These are phyloP conservation scores for Eristalis arbustorum DNA, from an alignment of 2,888 invertebrate species.

Conservation along the genomic window DNA sequence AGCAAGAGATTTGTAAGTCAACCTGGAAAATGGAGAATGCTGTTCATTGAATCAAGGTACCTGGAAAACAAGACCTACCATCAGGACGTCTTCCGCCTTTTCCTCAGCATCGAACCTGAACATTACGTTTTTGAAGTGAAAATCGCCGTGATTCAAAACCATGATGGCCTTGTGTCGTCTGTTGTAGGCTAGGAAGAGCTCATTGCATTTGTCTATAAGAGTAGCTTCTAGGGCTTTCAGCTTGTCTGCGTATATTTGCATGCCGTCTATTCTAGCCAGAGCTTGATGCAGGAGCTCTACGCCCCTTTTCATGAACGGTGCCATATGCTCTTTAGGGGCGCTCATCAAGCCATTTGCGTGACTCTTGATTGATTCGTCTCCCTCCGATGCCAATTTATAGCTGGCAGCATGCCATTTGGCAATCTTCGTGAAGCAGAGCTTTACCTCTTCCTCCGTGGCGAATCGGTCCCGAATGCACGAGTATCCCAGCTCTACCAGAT, in stretches of 20 bases:
- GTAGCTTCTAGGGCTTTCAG: neutral
- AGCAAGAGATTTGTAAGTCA: slow-evolving; percentile 44
- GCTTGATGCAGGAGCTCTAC: neutral
- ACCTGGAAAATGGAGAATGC: neutral
- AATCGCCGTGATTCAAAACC: slow-evolving; percentile 53
- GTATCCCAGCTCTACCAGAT: slow-evolving; percentile 56
- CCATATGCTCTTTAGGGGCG: slow-evolving; percentile 8
- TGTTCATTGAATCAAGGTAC: neutral
- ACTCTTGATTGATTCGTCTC: slow-evolving; percentile 12
- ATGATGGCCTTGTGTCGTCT: slow-evolving; percentile 17
- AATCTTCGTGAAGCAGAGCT: slow-evolving; percentile 58
- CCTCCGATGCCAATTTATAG: slow-evolving; percentile 53
- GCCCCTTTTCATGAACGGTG: slow-evolving; percentile 1
- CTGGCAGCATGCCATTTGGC: slow-evolving; percentile 71
- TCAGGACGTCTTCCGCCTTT: slow-evolving; percentile 30
- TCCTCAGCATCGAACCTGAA: slow-evolving; percentile 10
- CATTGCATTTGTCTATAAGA: slow-evolving; percentile 14
- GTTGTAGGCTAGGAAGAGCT: slow-evolving; percentile 21
- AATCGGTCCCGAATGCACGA: slow-evolving; percentile 52
- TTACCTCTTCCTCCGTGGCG: slow-evolving; percentile 40
- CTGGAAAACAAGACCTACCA: slow-evolving; percentile 6
- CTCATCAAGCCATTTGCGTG: slow-evolving; percentile 14
- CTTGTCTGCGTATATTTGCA: slow-evolving; percentile 10
- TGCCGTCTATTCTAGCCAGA: slow-evolving; percentile 4
- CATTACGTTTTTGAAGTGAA: slow-evolving; percentile 45